Evolutionary conservation across 92 coral and sea anemone genomes (phyloP), one percentile per base, ranked within the genome.

Genomic region (Micromussa lordhowensis): DNA sequence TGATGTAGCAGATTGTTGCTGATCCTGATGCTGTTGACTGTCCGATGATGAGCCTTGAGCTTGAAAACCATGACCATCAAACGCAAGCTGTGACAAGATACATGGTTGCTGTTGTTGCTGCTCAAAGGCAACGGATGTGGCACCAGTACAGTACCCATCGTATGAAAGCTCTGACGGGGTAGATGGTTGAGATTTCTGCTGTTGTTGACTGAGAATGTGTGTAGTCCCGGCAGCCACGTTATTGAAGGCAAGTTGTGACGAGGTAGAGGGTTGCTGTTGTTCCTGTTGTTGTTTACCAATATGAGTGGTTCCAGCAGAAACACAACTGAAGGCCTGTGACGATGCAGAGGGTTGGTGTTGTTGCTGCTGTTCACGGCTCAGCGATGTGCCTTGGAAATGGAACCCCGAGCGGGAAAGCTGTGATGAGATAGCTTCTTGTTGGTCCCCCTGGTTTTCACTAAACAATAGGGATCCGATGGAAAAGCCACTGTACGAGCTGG

Each of bases 41-140:
- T 3, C 18, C 16, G 40, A 75, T 34, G 79, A 40, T 75, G 79
- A 34, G 40, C n/a, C n/a, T 34, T 35, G 54, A 75, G 79, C 54
- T 34, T 22, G 79, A 75, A 75, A 75, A 21, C 79, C 79, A 75
- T 75, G n/a, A n/a, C n/a, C n/a, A n/a, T n/a, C 54, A 75, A 75
- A 75, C 54, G 22, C 79, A 75, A 75, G 79, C 79, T 75, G 79
- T 13, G 79, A 75, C 54, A 35, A 75, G 79, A 55, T 75, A 35
- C n/a, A 75, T 75, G 79, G 40, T 75, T 75, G 79, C 79, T 75
- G 79, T 75, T 75, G 54, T 75, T 75, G 79, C 79, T 75, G 79
- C 54, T 75, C 54, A 75, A 3, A 15, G 79, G 54, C 79, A 75
- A 75, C 14, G 79, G 79, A 40, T 75, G 79, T 75, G 26, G 79